A percentile compares a stretch with the other conserved stretches of the same genome.
Evolutionary conservation across 2,113 vertebrate genomes (phyloP).

Genomic region (Stigmatopora nigra): DNA sequence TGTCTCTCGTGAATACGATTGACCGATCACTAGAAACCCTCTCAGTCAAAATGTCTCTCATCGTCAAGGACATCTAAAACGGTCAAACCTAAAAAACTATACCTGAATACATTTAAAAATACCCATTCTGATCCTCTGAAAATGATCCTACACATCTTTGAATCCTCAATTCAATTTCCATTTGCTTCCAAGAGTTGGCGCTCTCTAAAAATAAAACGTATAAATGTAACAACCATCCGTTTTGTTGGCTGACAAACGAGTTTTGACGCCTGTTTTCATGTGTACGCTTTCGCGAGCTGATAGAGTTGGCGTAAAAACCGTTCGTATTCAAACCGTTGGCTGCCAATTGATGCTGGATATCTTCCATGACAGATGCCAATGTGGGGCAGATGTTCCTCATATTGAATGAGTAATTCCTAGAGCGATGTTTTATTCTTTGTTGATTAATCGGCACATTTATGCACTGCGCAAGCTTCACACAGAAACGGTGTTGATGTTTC

Average conservation of each 20-base stretch:
- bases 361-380: slow-evolving; percentile 63
- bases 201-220: background rate
- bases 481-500: background rate
- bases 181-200: slow-evolving; percentile 31
- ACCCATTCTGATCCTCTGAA: too few relatives aligned
- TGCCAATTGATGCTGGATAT: slow-evolving; percentile 54
- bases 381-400: slow-evolving; percentile 68
- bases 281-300: slow-evolving; percentile 31
- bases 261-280: slow-evolving; percentile 42
- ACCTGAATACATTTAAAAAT: too few relatives aligned
- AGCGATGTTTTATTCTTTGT: slow-evolving; percentile 59
- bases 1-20: too few relatives aligned
- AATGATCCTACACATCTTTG: slow-evolving; percentile 25
- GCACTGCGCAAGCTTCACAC: background rate
- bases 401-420: slow-evolving; percentile 64
- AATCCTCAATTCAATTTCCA: slow-evolving; percentile 26
- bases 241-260: slow-evolving; percentile 49
- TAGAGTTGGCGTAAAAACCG: slow-evolving; percentile 54
- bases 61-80: too few relatives aligned
- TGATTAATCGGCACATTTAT: slow-evolving; percentile 58
- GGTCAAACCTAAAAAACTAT: too few relatives aligned
- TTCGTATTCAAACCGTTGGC: slow-evolving; percentile 55
- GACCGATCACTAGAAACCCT: too few relatives aligned
- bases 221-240: slow-evolving; percentile 30
- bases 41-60: too few relatives aligned